A percentile compares a stretch with the other conserved stretches of the same genome.
phyloP scores from a whole-genome alignment of 1,140 invertebrate species.

The Drosophila ambigua region DNA sequence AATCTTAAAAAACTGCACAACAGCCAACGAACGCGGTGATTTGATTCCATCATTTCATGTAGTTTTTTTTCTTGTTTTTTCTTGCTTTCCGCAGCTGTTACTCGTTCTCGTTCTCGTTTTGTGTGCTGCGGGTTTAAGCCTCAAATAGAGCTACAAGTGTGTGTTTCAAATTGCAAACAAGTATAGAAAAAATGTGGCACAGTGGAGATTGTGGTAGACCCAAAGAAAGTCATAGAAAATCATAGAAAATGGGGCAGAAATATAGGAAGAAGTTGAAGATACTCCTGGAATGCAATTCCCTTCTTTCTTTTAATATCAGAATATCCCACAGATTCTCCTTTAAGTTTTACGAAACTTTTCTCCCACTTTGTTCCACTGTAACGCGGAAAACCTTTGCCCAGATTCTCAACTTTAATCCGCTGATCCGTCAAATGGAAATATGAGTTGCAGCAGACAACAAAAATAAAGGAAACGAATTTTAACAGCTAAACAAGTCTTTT shows the following conservation, averaged over 20 bases:
- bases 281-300: not conserved
- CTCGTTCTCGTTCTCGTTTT: not conserved
- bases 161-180: conserved; percentile 43
- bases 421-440: conserved; percentile 62
- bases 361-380: conserved; percentile 4
- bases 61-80: conserved; percentile 8
- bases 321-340: not conserved
- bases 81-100: conserved; percentile 28
- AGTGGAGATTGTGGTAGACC: conserved; percentile 6
- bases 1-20: conserved; percentile 72
- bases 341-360: not conserved
- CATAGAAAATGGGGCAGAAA: not conserved
- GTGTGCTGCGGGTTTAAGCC: conserved; percentile 15
- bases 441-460: conserved; percentile 43
- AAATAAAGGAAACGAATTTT: conserved; percentile 21
- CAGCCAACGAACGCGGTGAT: conserved; percentile 53
- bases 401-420: conserved; percentile 57
- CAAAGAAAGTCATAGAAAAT: not conserved
- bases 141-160: conserved; percentile 61
- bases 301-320: not conserved
- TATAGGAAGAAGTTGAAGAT: too few relatives aligned
- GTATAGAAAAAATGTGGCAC: not conserved
- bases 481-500: conserved; percentile 33
- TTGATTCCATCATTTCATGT: conserved; percentile 45
- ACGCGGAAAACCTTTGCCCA: conserved; percentile 6